Base-by-base conservation (phyloP, 1,140 invertebrate species). In the Teleopsis dalmanni region DNA sequence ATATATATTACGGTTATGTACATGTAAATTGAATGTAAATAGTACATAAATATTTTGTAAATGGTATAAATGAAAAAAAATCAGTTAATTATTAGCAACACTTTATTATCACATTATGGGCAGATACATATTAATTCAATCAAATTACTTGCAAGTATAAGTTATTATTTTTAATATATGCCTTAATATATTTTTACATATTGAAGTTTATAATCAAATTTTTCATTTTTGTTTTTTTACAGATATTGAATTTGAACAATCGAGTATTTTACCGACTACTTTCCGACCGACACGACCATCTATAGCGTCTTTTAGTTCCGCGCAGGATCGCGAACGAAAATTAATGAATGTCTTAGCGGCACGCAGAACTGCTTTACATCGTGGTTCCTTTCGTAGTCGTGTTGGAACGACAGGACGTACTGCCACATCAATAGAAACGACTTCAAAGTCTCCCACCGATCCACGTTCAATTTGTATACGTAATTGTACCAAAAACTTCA, bases 311-410 rank as follows among this genome's bases (percentile, higher is more conserved):
- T 53, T 43, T 7, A 66, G 48, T 38, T 53, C 60, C 4, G 60
- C 62, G 2, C 62, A 63, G 45, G 58, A 69, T 38, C 58, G 76
- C 18, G 75, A 78, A 36, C 73, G 73, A 22, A 75, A 75, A 51
- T 60, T 78, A 42, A 65, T 75, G 60, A 73, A 75, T 23, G 59
- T 78, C 21, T 62, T 78, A 41, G 76, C 76, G 0, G 77, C 76
- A 2, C 59, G 77, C 11, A 62, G 77, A 16, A 58, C 71, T 60
- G 55, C 72, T 58, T 16, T 71, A 57, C 44, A 76, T 60, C 47
- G 62, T 55, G 56, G 66, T 69, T 49, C 69, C 52, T 48, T 71
- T 65, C 48, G 75, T 67, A 64, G 70, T 62, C 48, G 63, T 55
- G 47, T 61, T 65, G 62, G 54, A 22, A 63, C 63, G 45, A 69